A percentile compares a stretch with the other conserved stretches of the same genome.
Conservation (phyloP, 2,888 invertebrate genomes). For the Tipula confusa region DNA sequence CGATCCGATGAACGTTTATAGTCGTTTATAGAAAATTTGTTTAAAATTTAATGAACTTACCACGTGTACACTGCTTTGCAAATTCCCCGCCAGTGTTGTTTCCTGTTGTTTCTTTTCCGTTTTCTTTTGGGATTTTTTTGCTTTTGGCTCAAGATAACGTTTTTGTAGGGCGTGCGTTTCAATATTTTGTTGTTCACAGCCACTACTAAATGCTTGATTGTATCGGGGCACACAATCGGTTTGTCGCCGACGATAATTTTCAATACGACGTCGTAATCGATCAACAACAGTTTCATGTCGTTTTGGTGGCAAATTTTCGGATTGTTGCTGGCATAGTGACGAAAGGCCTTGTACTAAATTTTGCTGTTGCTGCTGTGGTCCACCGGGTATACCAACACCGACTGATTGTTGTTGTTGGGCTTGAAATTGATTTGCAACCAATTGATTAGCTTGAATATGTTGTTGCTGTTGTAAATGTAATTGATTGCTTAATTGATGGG, state of each 20-base stretch:
- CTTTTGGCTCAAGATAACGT: constrained; percentile 84
- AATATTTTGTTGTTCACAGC: constrained; percentile 86
- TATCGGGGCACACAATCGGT: constrained; percentile 81
- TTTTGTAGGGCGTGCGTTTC: constrained; percentile 85
- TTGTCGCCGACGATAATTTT: constrained; percentile 80
- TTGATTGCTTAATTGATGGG: constrained; percentile 38
- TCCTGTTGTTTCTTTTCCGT: constrained; percentile 61
- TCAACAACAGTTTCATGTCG: constrained; percentile 77
- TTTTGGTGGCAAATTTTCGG: constrained; percentile 70
- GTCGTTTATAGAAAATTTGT: background rate
- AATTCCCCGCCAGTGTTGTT: constrained; percentile 50
- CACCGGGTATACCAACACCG: constrained; percentile 41
- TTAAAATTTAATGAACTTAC: constrained; percentile 51
- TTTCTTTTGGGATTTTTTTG: constrained; percentile 82
- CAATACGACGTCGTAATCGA: constrained; percentile 77
- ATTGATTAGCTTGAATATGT: constrained; percentile 41
- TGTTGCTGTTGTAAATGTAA: constrained; percentile 41
- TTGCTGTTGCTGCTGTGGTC: constrained; percentile 52
- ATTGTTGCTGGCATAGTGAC: constrained; percentile 50
- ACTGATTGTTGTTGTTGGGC: constrained; percentile 47
- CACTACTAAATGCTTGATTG: constrained; percentile 80
- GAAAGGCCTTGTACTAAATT: constrained; percentile 53
- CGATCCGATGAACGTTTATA: background rate
- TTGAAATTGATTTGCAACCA: constrained; percentile 37
- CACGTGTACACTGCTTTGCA: constrained; percentile 73